Base-by-base conservation (phyloP, 2,113 vertebrate species). In the Aspiorhynchus laticeps region DNA sequence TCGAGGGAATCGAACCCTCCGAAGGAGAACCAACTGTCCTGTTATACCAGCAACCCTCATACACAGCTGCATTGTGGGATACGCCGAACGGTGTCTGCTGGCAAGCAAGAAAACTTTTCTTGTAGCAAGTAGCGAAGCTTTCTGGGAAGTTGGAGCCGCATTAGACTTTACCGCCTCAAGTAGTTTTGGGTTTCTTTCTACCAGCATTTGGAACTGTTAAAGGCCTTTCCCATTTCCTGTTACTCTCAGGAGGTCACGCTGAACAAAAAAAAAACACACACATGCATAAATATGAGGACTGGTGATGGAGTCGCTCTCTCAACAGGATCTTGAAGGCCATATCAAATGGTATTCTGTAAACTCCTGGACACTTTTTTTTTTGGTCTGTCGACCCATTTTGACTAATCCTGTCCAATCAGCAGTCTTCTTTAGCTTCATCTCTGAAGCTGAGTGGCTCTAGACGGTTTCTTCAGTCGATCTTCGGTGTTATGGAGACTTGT, bases 151-250 rank as follows among this genome's bases (percentile, higher is more conserved):
- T 33, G 15, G 76, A 78, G 26, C 46, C 76, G 9, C 76, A 33
- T 11, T 53, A 56, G 48, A 78, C 76, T 78, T 78, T 21, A 21
- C 74, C 74, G 41, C 46, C 56, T 88, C 21, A 46, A 63, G 83
- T 67, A 83, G 63, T 38, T 65, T 38, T 65, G 80, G 59, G 33
- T 83, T 43, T 85, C 75, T 89, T 67, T 85, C 77, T 83, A 91
- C 91, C 91, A 92, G 92, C 91, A 89, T 84, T 59, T 80, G 48
- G 83, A 80, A 71, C 74, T 63, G 88, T 87, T 84, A 63, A 78
- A 85, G 77, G 90, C 82, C 86, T 84, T 78, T 88, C 78, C 71
- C 19, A 7, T 85, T 63, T 46, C 75, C 84, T 74, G 31, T 36
- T 63, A 24, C 21, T 48, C 85, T 84, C 76, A 69, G 81, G 59